Evolutionary conservation across 2,797 vertebrate genomes (phyloP).

Genomic region (Lutjanus campechanus): DNA sequence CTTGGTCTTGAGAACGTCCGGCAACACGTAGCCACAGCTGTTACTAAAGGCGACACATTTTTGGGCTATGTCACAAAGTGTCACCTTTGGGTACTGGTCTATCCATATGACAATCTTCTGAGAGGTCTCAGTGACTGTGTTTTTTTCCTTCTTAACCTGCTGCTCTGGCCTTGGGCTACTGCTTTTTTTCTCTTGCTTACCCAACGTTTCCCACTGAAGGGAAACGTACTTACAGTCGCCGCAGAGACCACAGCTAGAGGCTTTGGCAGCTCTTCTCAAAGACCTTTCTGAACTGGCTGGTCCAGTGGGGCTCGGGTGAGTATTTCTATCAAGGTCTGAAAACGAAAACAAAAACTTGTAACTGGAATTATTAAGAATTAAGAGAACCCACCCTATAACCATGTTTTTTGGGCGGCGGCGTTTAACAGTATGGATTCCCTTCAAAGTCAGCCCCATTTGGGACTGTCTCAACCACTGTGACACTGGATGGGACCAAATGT

Average conservation of each 20-base stretch:
- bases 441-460: not conserved
- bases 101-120: slow-evolving; percentile 47
- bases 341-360: slow-evolving; percentile 58
- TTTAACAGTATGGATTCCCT: not conserved
- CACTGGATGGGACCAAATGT: not conserved
- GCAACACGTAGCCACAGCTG: slow-evolving; percentile 69
- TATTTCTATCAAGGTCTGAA: slow-evolving; percentile 73
- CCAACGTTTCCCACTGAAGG: slow-evolving; percentile 40
- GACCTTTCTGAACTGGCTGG: slow-evolving; percentile 46
- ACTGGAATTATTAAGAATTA: not conserved
- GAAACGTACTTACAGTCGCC: slow-evolving; percentile 61
- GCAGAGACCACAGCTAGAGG: slow-evolving; percentile 51
- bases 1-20: slow-evolving; percentile 61
- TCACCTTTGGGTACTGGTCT: slow-evolving; percentile 68
- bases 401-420: no score
- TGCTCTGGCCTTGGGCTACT: slow-evolving; percentile 6
- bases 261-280: slow-evolving; percentile 61
- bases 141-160: slow-evolving; percentile 8
- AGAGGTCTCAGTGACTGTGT: not conserved
- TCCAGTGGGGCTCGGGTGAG: slow-evolving; percentile 34
- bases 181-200: slow-evolving; percentile 26
- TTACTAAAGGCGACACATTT: slow-evolving; percentile 58
- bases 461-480: no score
- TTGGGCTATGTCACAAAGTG: slow-evolving; percentile 76
- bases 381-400: no score